phyloP scores from a whole-genome alignment of 2,888 invertebrate genomes.

The Lacanobia wlatinum region DNA sequence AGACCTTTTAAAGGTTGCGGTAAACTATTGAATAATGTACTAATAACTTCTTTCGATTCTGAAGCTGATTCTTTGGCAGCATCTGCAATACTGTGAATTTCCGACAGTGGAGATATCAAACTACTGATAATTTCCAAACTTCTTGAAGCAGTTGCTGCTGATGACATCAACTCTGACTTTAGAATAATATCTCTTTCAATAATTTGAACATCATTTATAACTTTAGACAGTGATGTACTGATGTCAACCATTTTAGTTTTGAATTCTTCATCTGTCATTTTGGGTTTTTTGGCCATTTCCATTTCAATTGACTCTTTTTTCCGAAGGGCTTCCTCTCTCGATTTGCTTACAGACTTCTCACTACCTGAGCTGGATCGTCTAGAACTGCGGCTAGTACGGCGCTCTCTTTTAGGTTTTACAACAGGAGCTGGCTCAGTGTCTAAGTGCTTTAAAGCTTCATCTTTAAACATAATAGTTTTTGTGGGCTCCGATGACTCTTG shows the following conservation, averaged over 20 bases:
- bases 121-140: slow-evolving; percentile 92
- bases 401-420: slow-evolving; percentile 76
- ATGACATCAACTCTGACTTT: slow-evolving; percentile 92
- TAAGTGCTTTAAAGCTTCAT: slow-evolving; percentile 71
- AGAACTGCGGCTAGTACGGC: slow-evolving; percentile 86
- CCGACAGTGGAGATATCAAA: slow-evolving; percentile 91
- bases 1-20: slow-evolving; percentile 91
- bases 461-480: slow-evolving; percentile 79
- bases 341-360: slow-evolving; percentile 86
- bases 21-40: slow-evolving; percentile 90
- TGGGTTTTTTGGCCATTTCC: slow-evolving; percentile 56
- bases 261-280: slow-evolving; percentile 74
- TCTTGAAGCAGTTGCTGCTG: slow-evolving; percentile 92
- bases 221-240: slow-evolving; percentile 84
- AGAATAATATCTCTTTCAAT: slow-evolving; percentile 92
- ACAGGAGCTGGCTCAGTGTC: slow-evolving; percentile 63
- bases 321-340: slow-evolving; percentile 77
- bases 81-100: slow-evolving; percentile 92
- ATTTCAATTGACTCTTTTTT: slow-evolving; percentile 62
- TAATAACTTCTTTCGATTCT: slow-evolving; percentile 82
- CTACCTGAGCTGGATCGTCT: slow-evolving; percentile 85
- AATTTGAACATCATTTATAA: slow-evolving; percentile 89
- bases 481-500: slow-evolving; percentile 79
- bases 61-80: slow-evolving; percentile 86
- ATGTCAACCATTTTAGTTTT: slow-evolving; percentile 73